Conservation (phyloP, 2,888 invertebrate species). For the Caenorhabditis uteleia region DNA sequence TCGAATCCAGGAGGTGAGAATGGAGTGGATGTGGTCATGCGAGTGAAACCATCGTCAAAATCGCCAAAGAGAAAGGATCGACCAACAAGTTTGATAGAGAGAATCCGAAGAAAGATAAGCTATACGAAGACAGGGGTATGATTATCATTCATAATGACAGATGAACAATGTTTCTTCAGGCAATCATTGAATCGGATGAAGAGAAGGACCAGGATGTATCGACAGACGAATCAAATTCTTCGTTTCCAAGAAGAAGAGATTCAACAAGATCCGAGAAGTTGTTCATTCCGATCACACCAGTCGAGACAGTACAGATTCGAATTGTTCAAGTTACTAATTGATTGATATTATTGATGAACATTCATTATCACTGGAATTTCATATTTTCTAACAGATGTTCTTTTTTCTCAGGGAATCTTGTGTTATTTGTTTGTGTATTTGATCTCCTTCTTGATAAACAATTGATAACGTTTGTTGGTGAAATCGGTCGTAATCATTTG, state of each 20-base stretch:
- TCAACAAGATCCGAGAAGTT: constrained; percentile 33
- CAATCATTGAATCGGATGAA: constrained; percentile 35
- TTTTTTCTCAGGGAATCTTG: too few relatives aligned
- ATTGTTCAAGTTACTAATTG: constrained; percentile 33
- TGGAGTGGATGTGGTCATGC: constrained; percentile 21
- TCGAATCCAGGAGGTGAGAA: constrained; percentile 11
- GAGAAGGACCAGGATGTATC: constrained; percentile 22
- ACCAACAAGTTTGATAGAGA: constrained; percentile 35
- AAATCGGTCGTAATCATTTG: too few relatives aligned
- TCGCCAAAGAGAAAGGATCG: constrained; percentile 26
- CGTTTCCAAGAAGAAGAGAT: constrained; percentile 22
- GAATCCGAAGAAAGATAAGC: constrained; percentile 34
- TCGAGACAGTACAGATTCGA: constrained; percentile 20
- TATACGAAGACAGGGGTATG: constrained; percentile 33
- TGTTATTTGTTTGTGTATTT: too few relatives aligned
- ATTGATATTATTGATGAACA: too few relatives aligned
- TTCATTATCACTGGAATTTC: too few relatives aligned
- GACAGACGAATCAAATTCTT: too few relatives aligned
- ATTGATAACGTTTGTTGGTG: too few relatives aligned
- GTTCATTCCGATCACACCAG: constrained; percentile 34
- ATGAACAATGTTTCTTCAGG: constrained; percentile 8
- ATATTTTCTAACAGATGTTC: too few relatives aligned
- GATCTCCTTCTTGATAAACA: too few relatives aligned
- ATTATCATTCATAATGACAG: not conserved
- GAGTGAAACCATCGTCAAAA: constrained; percentile 14